Conservation (phyloP, 2,888 invertebrate species). For the Spicauda simplicius region DNA sequence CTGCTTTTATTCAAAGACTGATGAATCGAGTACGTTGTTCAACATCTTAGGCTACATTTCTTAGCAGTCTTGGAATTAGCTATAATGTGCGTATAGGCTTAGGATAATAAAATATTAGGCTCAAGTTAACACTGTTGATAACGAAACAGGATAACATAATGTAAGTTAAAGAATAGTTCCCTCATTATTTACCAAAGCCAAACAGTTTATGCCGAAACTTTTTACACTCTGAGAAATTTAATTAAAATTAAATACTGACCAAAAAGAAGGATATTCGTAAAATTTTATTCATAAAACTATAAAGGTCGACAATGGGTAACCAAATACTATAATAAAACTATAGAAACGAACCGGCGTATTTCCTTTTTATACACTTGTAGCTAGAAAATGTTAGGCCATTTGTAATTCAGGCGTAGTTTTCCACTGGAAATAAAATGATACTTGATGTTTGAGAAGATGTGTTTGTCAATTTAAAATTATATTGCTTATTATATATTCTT, state of each 20-base stretch:
- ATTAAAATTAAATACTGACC: neutral
- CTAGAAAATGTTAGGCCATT: neutral
- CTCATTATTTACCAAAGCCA: slow-evolving; percentile 18
- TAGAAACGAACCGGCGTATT: neutral
- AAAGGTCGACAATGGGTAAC: slow-evolving; percentile 14
- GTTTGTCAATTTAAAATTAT: slow-evolving; percentile 3
- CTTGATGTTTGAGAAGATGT: slow-evolving; percentile 18
- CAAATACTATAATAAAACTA: slow-evolving; percentile 12
- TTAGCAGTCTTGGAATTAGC: slow-evolving; percentile 1
- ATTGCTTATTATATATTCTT: slow-evolving; percentile 1
- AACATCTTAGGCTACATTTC: neutral
- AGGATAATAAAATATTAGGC: neutral
- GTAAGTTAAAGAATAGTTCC: slow-evolving; percentile 9
- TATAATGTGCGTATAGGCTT: neutral
- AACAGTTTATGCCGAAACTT: neutral
- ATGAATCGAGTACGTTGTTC: neutral
- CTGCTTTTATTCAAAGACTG: slow-evolving; percentile 3
- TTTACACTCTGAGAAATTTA: neutral
- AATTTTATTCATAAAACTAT: neutral
- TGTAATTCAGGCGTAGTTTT: neutral
- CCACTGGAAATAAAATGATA: slow-evolving; percentile 2
- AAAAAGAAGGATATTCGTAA: neutral
- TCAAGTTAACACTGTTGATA: neutral
- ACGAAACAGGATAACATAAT: neutral
- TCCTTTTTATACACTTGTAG: neutral